Conservation (phyloP, 2,113 vertebrate species). For the Muscicapa adusta region DNA sequence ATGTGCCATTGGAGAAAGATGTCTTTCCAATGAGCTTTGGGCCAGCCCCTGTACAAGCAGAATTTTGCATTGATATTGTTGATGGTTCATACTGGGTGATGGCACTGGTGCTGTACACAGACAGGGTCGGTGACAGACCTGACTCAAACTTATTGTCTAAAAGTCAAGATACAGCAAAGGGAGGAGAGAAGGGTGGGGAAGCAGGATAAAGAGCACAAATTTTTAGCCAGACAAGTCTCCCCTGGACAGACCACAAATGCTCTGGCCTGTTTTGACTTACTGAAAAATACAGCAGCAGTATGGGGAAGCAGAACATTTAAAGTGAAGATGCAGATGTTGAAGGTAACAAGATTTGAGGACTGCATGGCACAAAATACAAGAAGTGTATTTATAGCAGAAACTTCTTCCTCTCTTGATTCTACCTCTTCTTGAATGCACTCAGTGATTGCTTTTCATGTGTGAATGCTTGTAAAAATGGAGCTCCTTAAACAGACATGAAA, state of each 20-base stretch:
- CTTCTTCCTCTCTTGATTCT: not conserved
- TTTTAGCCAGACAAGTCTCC: not conserved
- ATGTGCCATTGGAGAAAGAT: not conserved
- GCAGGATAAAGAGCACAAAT: not conserved
- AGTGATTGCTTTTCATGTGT: slow-evolving; percentile 9
- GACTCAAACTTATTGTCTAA: not conserved
- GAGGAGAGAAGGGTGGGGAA: not conserved
- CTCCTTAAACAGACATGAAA: not conserved
- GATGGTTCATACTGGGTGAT: not conserved
- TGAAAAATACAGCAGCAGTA: not conserved
- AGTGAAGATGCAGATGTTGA: not conserved
- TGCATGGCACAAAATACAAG: not conserved
- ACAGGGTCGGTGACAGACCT: not conserved
- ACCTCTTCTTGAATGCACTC: not conserved
- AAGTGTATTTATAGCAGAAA: not conserved
- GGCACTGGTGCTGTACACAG: not conserved
- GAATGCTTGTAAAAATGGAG: not conserved
- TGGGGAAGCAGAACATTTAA: not conserved
- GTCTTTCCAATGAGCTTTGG: not conserved
- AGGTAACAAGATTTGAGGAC: not conserved
- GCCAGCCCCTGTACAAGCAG: not conserved
- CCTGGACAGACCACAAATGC: not conserved
- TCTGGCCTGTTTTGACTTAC: not conserved
- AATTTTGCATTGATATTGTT: not conserved
- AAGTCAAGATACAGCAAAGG: not conserved